phyloP scores from a whole-genome alignment of 1,140 invertebrate species.

The Pollicipes pollicipes region DNA sequence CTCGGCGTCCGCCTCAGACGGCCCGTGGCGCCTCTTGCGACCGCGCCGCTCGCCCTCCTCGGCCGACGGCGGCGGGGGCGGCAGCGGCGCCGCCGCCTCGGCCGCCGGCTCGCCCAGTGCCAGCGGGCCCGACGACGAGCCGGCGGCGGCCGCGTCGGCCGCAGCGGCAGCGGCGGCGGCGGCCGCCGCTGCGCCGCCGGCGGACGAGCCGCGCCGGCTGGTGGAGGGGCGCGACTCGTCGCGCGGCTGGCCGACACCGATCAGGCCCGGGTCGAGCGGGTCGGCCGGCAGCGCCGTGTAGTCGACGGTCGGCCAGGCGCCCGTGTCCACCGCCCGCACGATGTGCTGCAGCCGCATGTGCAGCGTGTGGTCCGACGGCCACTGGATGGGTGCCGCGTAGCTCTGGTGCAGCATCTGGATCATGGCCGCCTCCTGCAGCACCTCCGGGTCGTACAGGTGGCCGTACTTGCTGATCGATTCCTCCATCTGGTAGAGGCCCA shows the following conservation, averaged over 20 bases:
- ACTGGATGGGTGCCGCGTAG: constrained; percentile 20
- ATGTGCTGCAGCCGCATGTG: constrained; percentile 19
- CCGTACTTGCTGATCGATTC: constrained; percentile 20
- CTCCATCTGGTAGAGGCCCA: constrained; percentile 21
- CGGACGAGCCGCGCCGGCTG: constrained; percentile 8
- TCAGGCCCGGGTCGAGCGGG: constrained; percentile 12
- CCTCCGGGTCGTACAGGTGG: constrained; percentile 17
- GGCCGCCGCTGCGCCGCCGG: constrained; percentile 6
- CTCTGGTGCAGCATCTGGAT: constrained; percentile 21
- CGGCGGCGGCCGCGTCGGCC: constrained; percentile 3
- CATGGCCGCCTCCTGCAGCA: constrained; percentile 18
- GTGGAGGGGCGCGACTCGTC: constrained; percentile 11
- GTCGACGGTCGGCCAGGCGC: constrained; percentile 16
- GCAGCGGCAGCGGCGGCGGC: constrained; percentile 12
- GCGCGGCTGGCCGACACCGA: constrained; percentile 10
- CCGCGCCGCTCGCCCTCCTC: not conserved
- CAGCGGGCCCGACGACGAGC: not conserved
- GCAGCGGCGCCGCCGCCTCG: not conserved
- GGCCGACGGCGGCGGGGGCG: not conserved
- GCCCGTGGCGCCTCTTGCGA: not conserved
- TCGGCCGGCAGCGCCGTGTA: constrained; percentile 4
- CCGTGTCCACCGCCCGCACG: constrained; percentile 18
- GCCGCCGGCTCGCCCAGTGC: not conserved
- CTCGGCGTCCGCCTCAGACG: not conserved
- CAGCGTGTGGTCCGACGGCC: constrained; percentile 20